These are phyloP conservation scores for Sorex fumeus DNA, from an alignment of 2,113 vertebrate genomes.

Conservation along the genomic window DNA sequence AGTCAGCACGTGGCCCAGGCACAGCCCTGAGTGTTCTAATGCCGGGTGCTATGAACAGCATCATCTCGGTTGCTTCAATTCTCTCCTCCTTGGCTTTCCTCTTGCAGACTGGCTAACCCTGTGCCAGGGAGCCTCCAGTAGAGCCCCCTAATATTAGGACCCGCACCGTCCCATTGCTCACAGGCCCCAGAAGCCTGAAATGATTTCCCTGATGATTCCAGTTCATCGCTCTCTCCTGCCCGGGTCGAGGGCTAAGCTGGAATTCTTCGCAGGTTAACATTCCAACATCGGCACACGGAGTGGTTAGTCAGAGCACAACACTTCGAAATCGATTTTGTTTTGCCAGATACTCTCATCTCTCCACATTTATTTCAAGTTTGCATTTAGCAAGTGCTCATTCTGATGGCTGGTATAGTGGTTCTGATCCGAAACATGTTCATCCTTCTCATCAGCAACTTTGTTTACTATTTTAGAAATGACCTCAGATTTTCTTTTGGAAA, in stretches of 20 bases:
- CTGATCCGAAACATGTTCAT: neutral
- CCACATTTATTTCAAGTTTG: neutral
- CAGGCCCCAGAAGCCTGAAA: neutral
- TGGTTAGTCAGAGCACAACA: neutral
- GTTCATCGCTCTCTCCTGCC: neutral
- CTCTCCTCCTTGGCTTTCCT: neutral
- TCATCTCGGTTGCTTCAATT: neutral
- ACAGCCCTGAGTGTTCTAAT: no score
- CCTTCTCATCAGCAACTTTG: neutral
- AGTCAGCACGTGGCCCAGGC: neutral
- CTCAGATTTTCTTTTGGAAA: neutral
- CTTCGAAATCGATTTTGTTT: neutral
- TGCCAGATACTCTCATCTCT: neutral
- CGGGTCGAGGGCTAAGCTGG: neutral
- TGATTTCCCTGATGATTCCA: fast-evolving
- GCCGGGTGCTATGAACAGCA: no score
- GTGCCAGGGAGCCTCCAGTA: neutral
- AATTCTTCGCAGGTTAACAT: neutral
- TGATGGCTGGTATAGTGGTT: neutral
- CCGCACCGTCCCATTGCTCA: neutral
- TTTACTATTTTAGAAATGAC: neutral
- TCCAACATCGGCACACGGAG: neutral
- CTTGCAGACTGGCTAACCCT: neutral
- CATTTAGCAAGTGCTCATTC: neutral
- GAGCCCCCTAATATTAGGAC: neutral